Evolutionary conservation across 2,113 vertebrate genomes (phyloP).

Genomic region (Gasterosteus nipponicus): DNA sequence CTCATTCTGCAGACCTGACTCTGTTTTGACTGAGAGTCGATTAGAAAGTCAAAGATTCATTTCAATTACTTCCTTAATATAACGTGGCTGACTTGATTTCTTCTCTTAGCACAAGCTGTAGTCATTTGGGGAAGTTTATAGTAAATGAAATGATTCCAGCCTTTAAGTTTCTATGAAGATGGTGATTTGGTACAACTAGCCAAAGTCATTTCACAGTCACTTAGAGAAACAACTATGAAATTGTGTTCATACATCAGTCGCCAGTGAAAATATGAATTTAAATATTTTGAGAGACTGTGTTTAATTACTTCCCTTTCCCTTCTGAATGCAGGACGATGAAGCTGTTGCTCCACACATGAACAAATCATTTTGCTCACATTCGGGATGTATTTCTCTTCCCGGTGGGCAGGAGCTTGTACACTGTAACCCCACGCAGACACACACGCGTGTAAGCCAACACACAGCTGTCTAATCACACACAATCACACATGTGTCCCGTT

Average conservation of each 20-base stretch:
- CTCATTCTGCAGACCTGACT: constrained; percentile 27
- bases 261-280: neutral
- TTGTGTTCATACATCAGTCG: neutral
- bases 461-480: constrained; percentile 17
- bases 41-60: constrained; percentile 43
- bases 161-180: constrained; percentile 12
- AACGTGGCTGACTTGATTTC: constrained; percentile 34
- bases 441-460: neutral
- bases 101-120: constrained; percentile 27
- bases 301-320: neutral
- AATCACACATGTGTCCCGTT: constrained; percentile 36
- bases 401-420: neutral
- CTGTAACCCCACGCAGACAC: neutral
- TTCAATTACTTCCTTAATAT: constrained; percentile 40
- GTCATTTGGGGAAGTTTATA: constrained; percentile 34
- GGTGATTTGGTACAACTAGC: constrained; percentile 7
- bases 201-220: constrained; percentile 32
- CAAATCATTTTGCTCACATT: neutral
- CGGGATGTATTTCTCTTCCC: neutral
- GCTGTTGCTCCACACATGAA: neutral
- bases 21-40: constrained; percentile 16
- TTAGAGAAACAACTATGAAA: constrained; percentile 3
- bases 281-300: neutral
- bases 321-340: neutral
- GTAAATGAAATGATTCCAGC: constrained; percentile 15